phyloP scores from a whole-genome alignment of 2,113 vertebrate species.

The Noturus placidus region DNA sequence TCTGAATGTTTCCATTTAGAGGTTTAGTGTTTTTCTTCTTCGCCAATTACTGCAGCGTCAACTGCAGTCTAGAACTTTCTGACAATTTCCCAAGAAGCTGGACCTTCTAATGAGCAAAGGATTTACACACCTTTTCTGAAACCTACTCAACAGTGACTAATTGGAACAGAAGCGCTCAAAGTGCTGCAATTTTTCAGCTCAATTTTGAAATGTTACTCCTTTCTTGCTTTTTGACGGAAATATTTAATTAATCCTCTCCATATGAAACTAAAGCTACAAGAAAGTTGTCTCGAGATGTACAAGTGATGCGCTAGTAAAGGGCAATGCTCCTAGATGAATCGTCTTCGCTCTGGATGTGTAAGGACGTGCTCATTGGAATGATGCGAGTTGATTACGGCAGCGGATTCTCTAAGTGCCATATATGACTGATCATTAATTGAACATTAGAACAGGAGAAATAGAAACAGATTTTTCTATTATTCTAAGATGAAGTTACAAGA shows the following conservation, averaged over 20 bases:
- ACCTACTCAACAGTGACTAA: conserved; percentile 15
- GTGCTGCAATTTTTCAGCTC: background rate
- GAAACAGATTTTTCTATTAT: background rate
- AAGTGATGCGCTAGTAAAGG: no score
- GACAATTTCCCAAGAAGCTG: conserved; percentile 34
- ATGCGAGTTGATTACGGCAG: background rate
- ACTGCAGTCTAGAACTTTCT: conserved; percentile 23
- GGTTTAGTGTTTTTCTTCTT: background rate
- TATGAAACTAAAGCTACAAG: conserved; percentile 68
- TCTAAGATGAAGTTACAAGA: background rate
- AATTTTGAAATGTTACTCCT: background rate
- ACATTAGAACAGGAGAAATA: background rate
- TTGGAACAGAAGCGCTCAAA: background rate
- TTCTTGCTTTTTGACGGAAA: conserved; percentile 76
- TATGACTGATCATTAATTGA: background rate
- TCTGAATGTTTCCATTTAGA: background rate
- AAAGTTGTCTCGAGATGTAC: background rate
- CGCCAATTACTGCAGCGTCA: conserved; percentile 29
- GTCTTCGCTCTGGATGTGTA: no score
- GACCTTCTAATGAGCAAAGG: conserved; percentile 30
- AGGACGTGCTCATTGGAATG: background rate
- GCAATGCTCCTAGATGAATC: background rate
- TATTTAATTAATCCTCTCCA: conserved; percentile 93
- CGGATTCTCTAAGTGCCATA: no score
- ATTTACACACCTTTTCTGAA: background rate